A percentile compares a stretch with the other conserved stretches of the same genome.
These are phyloP conservation scores for Psammodynastes pulverulentus DNA, from an alignment of 2,113 vertebrate genomes.

Conservation along the genomic window DNA sequence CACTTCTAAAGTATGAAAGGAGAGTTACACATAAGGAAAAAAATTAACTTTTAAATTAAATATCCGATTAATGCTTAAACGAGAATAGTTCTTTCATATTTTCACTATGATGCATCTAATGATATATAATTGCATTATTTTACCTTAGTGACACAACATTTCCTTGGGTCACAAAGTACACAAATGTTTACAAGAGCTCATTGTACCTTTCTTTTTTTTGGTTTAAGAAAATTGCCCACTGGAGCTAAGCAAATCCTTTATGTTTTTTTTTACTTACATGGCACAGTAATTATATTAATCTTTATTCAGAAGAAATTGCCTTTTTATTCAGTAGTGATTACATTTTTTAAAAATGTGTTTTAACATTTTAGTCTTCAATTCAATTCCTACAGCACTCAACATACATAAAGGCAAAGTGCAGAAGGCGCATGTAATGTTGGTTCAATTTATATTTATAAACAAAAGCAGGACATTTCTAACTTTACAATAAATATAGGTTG, in stretches of 20 bases:
- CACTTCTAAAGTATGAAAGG: constrained; percentile 30
- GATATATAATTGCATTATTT: not conserved
- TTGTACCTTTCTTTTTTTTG: not conserved
- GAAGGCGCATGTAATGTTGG: not conserved
- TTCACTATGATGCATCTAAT: not conserved
- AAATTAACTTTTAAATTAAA: constrained; percentile 36
- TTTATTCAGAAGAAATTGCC: not conserved
- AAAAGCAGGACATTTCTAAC: constrained; percentile 16
- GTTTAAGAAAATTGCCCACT: constrained; percentile 7
- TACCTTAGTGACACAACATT: not conserved
- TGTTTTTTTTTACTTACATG: not conserved
- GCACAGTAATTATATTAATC: not conserved
- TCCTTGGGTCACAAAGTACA: not conserved
- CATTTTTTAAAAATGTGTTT: not conserved
- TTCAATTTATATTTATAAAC: not conserved
- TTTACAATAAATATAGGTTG: not conserved
- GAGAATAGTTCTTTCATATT: constrained; percentile 36
- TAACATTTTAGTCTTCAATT: not conserved
- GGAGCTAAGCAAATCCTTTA: not conserved
- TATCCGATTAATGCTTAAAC: constrained; percentile 26
- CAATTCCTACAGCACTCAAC: not conserved
- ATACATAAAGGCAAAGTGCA: not conserved
- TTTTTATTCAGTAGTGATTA: not conserved
- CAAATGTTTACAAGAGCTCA: not conserved
- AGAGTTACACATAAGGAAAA: not conserved